Base-by-base conservation (phyloP, 2,113 vertebrate genomes). In the Platichthys stellatus region DNA sequence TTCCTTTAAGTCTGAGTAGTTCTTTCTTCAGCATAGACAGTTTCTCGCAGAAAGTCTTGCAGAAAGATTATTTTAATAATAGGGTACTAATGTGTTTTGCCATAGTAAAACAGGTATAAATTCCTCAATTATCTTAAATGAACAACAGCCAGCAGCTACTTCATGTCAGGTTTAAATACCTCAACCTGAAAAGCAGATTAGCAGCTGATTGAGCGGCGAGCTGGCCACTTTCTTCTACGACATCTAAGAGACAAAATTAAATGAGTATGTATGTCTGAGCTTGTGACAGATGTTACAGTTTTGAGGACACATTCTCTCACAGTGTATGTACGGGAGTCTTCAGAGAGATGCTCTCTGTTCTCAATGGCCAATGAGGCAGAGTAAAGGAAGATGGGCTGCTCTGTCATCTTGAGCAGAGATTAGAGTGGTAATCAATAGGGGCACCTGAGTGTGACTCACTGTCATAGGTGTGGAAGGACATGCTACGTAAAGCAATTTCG, bases 381-480 rank as follows among this genome's bases (percentile, higher is more conserved):
- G 49, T 57, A 51, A 76, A 65, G 58, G 35, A 47, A 80, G 64
- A 86, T 64, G 69, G 64, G 68, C 72, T 74, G 28, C 71, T 79
- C 45, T 66, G 71, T 69, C 70, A 72, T 77, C 26, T 64, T 65
- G 18, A 75, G 54, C 73, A 23, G 26, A 67, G 58, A 63, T 57
- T 65, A 35, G 68, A 73, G 80, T 80, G 73, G 75, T 40, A 86
- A 90, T 90, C 72, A 83, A 66, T 56, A 59, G 38, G 51, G n/a
- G 20, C 69, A 67, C 66, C 72, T 75, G 79, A 82, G 82, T 69
- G 86, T 76, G 67, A 83, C 86, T 65, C 61, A n/a, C 57, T 54
- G 82, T 84, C 63, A 79, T 5, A 70, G 66, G 56, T 76, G 31
- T 69, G 23, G 67, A 77, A 60, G 76, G 57, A 83, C 75, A 63